Conservation (phyloP, 2,888 invertebrate species). For the Drosophila melanosoma region DNA sequence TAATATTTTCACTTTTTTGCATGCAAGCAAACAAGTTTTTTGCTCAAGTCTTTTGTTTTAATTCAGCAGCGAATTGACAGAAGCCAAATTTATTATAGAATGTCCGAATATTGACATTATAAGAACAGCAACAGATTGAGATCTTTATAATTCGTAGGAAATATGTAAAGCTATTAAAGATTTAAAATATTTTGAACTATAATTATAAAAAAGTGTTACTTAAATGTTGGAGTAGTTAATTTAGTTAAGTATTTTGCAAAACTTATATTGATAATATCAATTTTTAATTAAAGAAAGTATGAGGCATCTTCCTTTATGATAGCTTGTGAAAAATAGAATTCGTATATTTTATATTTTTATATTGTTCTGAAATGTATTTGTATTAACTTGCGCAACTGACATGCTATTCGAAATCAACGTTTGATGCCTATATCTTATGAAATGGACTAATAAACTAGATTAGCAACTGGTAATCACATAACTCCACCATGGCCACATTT, state of each 20-base stretch:
- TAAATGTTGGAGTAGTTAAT: neutral
- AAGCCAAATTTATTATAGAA: neutral
- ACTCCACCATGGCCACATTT: slow-evolving; percentile 29
- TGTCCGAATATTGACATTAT: neutral
- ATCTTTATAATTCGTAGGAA: neutral
- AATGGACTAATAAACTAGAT: slow-evolving; percentile 22
- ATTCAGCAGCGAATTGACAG: slow-evolving; percentile 27
- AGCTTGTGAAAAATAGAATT: neutral
- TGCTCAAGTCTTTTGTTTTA: slow-evolving; percentile 67
- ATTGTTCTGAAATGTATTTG: too few relatives aligned
- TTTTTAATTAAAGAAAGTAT: neutral
- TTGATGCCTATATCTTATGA: neutral
- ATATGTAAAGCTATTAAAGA: neutral
- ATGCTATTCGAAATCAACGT: neutral
- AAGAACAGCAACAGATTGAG: neutral
- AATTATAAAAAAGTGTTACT: neutral
- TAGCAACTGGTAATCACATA: slow-evolving; percentile 5
- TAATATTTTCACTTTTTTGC: slow-evolving; percentile 68
- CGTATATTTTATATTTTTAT: neutral
- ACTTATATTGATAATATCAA: neutral
- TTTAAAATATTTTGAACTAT: neutral
- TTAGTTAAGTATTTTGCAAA: neutral
- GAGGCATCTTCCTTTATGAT: neutral
- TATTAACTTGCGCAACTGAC: neutral
- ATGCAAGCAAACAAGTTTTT: slow-evolving; percentile 60